Base-by-base conservation (phyloP, 2,888 invertebrate genomes). In the Slavum lentiscoides region DNA sequence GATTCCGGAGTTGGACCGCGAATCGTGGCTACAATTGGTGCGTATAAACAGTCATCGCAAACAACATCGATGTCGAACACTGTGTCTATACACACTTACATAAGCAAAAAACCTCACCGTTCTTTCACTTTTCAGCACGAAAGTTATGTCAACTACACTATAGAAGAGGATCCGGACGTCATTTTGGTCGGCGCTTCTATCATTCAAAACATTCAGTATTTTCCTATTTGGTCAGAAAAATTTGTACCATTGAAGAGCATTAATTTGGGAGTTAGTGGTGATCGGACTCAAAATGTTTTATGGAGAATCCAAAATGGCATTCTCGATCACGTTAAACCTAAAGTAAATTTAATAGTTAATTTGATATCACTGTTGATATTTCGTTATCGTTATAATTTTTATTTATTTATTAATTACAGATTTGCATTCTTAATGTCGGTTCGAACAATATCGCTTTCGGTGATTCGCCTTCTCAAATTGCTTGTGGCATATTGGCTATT, bases 221-320 rank as follows among this genome's bases (percentile, higher is more conserved):
- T 94, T 37, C 93, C 94, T 87, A 90, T 94, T 74, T 97, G 96
- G 96, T 92, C 93, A 86, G 92, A 93, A 85, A 91, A 93, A 88
- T 96, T 96, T 90, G 94, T 93, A 81, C 96, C 96, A 1, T 89
- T 97, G 86, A 96, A 97, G 87, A 93, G 94, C 86, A 90, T 96
- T 84, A 96, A 96, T 87, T 94, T 95, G 88, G 95, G 96, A 84
- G 94, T 96, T 85, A 92, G 94, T 84, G 93, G 92, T 83, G 96
- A 97, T 87, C 90, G 92, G 86, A 94, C 94, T 59, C 93, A 96
- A 86, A 92, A 97, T 89, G 91, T 96, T n/a, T 88, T 97, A 62
- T 97, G 96, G 96, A 89, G 97, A 85, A 90, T 96, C 67, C 89
- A 91, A 85, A 94, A 97, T 88, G 96, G 96, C 74, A 95, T 95